Evolutionary conservation across 2,113 vertebrate genomes (phyloP).

Genomic region (Leptobrachium ailaonicum): DNA sequence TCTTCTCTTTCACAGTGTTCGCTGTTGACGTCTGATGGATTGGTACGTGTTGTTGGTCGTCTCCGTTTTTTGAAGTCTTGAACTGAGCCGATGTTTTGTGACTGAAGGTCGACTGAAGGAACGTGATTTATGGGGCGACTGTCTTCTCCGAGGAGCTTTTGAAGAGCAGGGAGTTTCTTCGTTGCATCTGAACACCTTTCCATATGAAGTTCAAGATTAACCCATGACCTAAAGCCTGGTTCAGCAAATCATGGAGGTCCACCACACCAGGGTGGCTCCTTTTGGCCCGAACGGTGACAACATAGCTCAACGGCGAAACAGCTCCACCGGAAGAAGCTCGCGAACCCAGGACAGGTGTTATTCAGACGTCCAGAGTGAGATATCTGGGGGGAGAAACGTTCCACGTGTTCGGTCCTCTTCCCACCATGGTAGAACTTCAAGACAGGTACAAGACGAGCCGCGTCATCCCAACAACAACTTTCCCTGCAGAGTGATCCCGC

Average conservation of each 20-base stretch:
- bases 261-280: constrained; percentile 11
- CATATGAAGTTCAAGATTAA: too few relatives aligned
- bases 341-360: constrained; percentile 21
- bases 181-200: too few relatives aligned
- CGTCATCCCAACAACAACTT: constrained; percentile 59
- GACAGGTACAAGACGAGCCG: background rate
- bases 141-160: too few relatives aligned
- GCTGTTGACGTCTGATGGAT: too few relatives aligned
- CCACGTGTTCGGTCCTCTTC: constrained; percentile 7
- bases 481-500: constrained; percentile 80
- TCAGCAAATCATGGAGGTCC: constrained; percentile 25
- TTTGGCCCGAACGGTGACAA: constrained; percentile 9
- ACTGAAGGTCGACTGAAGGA: too few relatives aligned
- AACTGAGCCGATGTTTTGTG: too few relatives aligned
- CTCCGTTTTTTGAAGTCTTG: too few relatives aligned
- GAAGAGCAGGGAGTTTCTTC: too few relatives aligned
- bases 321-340: constrained; percentile 27
- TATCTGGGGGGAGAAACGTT: background rate
- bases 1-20: too few relatives aligned
- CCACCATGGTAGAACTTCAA: background rate
- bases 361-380: background rate
- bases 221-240: too few relatives aligned
- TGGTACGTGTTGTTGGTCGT: too few relatives aligned
- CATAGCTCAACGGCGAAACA: constrained; percentile 13
- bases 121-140: too few relatives aligned